Percentiles rank a stretch among this genome's conserved stretches.
Conservation (phyloP, 2,797 vertebrate genomes). For the Nothura maculosa region DNA sequence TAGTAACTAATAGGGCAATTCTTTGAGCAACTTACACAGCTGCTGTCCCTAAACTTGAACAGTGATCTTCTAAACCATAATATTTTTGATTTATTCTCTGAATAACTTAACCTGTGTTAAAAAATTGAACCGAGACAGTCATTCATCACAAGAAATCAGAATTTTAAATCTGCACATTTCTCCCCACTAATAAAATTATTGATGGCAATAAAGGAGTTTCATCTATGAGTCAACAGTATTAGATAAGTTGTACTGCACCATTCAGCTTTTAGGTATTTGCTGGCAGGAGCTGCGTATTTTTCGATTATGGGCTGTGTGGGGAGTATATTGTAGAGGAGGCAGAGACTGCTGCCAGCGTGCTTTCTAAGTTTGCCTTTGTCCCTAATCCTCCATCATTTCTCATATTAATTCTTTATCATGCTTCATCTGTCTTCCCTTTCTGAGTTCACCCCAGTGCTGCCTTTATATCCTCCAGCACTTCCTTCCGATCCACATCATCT, state of each 20-base stretch:
- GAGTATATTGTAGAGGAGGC: not conserved
- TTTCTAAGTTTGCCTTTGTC: not conserved
- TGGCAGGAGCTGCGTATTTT: not conserved
- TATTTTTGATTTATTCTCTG: not conserved
- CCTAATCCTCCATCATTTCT: not conserved
- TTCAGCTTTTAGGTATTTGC: not conserved
- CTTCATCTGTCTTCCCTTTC: not conserved
- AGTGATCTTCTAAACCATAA: not conserved
- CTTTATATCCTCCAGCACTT: not conserved
- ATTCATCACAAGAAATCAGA: not conserved
- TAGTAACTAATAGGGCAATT: not conserved
- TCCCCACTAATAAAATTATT: not conserved
- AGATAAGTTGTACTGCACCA: not conserved
- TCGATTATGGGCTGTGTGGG: not conserved
- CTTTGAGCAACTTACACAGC: not conserved
- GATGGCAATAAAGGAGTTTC: not conserved
- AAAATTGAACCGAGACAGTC: not conserved
- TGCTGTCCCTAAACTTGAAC: not conserved
- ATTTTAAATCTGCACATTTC: not conserved
- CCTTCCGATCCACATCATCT: not conserved
- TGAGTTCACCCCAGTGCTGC: not conserved
- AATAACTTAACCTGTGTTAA: not conserved
- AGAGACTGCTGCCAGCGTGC: rapidly evolving
- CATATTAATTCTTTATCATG: not conserved
- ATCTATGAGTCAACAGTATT: not conserved